Evolutionary conservation across 2,888 invertebrate species (phyloP), one percentile per base, ranked within the genome.

Genomic region (Microctonus hyperodae): DNA sequence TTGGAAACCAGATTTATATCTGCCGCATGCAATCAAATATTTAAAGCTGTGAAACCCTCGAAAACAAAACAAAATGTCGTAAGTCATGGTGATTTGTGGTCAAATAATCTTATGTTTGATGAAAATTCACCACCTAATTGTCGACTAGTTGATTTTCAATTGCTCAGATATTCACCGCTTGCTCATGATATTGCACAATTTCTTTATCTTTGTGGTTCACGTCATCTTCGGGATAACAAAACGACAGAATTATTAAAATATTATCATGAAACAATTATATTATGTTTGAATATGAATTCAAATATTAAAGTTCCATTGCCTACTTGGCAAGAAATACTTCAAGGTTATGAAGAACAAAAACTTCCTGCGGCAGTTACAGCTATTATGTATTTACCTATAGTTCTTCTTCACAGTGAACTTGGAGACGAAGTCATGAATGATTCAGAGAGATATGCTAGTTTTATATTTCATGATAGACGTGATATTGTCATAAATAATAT

Each of bases 91-190:
- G 90, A 90, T 82, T 80, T 90, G 6, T 90, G 90, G 90, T 86
- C 86, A 51, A 90, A 90, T 73, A 90, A 90, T 75, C 78, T 90
- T 9, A 85, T 90, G 84, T 90, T 90, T 64, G 78, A 82, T 20
- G 74, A 83, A 33, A 81, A 83, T 0, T 78, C 77, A 35, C 88
- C 89, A 1, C 83, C 88, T 1, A 86, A 88, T 31, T 90, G 90
- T 72, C 78, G 89, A 35, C 78, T 92, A 10, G 88, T 93, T 1
- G 92, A 92, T 80, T 92, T 89, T 75, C 92, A 92, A 81, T 85
- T 91, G 59, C 84, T 87, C 0, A 86, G 89, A 28, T 91, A 89
- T 76, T 88, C 88, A 16, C 90, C 92, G 0, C 89, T 90, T 0
- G 87, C 89, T 22, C 86, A 90, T 55, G 92, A 93, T 74, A 83